Evolutionary conservation across 2,797 vertebrate genomes (phyloP).

Genomic region (Huso huso): DNA sequence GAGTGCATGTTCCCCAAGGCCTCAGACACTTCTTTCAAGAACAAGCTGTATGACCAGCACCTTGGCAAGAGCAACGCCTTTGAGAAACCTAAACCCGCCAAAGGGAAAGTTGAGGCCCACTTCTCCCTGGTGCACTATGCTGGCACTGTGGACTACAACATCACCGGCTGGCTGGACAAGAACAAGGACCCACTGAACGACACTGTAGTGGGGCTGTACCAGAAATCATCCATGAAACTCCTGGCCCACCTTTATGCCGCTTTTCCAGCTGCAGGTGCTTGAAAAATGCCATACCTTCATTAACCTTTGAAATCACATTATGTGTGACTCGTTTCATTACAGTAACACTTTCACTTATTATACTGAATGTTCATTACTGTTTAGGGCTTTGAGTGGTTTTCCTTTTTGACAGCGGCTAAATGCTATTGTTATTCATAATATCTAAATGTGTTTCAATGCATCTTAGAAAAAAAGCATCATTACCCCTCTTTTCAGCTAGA

Average conservation of each 20-base stretch:
- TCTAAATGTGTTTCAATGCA: no score
- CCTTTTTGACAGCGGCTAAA: no score
- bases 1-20: conserved; percentile 64
- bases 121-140: conserved; percentile 74
- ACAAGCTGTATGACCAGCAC: conserved; percentile 79
- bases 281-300: not conserved
- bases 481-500: no score
- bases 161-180: conserved; percentile 67
- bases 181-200: conserved; percentile 76
- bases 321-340: no score
- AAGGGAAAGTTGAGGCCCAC: conserved; percentile 73
- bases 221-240: conserved; percentile 75
- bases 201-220: conserved; percentile 68
- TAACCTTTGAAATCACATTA: no score
- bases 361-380: no score
- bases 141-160: conserved; percentile 76
- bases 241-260: conserved; percentile 56
- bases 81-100: conserved; percentile 66
- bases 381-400: no score
- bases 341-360: no score
- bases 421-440: no score
- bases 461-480: no score
- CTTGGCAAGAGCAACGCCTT: conserved; percentile 69
- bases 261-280: conserved; percentile 51
- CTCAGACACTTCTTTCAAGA: conserved; percentile 69